Conservation (phyloP, 1,140 invertebrate species). For the Drosophila insularis region DNA sequence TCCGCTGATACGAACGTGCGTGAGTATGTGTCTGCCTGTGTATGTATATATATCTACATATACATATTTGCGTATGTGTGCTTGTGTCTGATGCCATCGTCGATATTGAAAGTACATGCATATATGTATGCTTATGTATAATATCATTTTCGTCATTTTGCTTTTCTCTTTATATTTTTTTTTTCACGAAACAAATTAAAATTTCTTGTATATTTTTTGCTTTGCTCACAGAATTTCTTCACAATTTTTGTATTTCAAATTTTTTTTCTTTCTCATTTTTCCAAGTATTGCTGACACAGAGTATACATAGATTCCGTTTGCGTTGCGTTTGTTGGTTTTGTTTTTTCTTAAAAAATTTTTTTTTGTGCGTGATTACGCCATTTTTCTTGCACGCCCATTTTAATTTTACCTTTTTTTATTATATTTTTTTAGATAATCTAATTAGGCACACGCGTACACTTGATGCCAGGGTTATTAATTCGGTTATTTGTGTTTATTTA, state of each 20-base stretch:
- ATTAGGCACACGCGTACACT: slow-evolving; percentile 52
- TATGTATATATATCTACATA: slow-evolving; percentile 30
- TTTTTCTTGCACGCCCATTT: slow-evolving; percentile 78
- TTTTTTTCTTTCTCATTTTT: slow-evolving; percentile 35
- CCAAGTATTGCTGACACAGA: slow-evolving; percentile 63
- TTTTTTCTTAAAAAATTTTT: slow-evolving; percentile 55
- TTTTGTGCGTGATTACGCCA: slow-evolving; percentile 78
- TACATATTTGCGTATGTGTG: slow-evolving; percentile 46
- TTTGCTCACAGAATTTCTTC: slow-evolving; percentile 53
- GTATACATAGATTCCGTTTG: slow-evolving; percentile 70
- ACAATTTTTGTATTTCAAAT: slow-evolving; percentile 41
- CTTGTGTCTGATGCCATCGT: slow-evolving; percentile 77
- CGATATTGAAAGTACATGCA: slow-evolving; percentile 74
- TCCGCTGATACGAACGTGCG: slow-evolving; percentile 42
- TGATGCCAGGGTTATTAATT: slow-evolving; percentile 29
- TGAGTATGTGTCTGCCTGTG: slow-evolving; percentile 54
- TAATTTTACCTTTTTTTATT: slow-evolving; percentile 62
- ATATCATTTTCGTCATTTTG: slow-evolving; percentile 58
- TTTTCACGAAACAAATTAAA: slow-evolving; percentile 70
- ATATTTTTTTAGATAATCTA: slow-evolving; percentile 34
- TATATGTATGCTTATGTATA: slow-evolving; percentile 39
- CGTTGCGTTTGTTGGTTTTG: slow-evolving; percentile 61
- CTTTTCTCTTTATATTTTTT: slow-evolving; percentile 29
- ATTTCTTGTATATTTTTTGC: slow-evolving; percentile 25
- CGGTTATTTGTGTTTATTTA: slow-evolving; percentile 40